Evolutionary conservation across 2,888 invertebrate genomes (phyloP), one percentile per base, ranked within the genome.

Genomic region (Ennomos fuscantarius): DNA sequence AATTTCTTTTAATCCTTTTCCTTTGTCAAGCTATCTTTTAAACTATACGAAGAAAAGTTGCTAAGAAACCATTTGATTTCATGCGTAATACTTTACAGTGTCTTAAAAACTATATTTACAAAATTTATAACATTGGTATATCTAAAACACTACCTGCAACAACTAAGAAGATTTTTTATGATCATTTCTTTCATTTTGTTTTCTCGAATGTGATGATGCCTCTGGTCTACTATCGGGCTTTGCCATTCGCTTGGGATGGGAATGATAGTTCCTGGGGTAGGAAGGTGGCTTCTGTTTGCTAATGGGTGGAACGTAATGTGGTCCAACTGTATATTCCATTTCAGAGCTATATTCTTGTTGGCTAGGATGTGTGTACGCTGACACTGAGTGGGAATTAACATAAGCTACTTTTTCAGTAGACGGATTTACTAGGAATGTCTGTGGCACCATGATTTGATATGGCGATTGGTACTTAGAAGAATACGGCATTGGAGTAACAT

Each of bases 361-460:
- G n/a, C 62, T 60, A 8, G 74, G 70, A 51, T 81, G 82, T 5
- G 76, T 62, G 36, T 77, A 80, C 48, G 79, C 70, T 3, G 87
- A 79, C 42, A 83, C 61, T 1, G 88, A 81, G 37, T 87, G 87
- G 0, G 91, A 90, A 69, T 89, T 84, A 0, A 91, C 88, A 47
- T 92, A 91, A 0, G 86, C 70, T 1, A 91, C 89, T 61, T 86
- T 89, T 58, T 89, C 89, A 48, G 75, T 77, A 8, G 74, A 75
- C 1, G 86, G 83, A 54, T 78, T 81, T 43, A 73, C 76, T 0
- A 92, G 73, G 35, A 82, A 79, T 0, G 87, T 91, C 58, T 92
- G 89, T 1, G 92, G 92, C 1, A 88, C 90, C 90, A 92, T 91
- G 11, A 91, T 76, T 63, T 74, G 86, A 63, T 85, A 92, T 2